These are phyloP conservation scores for Doris montereyensis DNA, from an alignment of 2,888 invertebrate genomes.

Conservation along the genomic window DNA sequence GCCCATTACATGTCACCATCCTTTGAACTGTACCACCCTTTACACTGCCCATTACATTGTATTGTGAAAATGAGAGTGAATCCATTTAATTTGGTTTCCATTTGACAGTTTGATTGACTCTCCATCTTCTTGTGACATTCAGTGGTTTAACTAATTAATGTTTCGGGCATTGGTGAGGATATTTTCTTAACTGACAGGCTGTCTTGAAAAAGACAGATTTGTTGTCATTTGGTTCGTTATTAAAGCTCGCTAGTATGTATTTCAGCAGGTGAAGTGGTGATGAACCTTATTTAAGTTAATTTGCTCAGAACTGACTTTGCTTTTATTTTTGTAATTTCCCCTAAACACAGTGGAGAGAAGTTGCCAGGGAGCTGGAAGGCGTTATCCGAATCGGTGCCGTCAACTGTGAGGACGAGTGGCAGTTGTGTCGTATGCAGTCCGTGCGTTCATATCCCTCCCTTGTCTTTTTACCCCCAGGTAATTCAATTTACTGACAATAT, in stretches of 20 bases:
- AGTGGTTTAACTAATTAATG: no score
- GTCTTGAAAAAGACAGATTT: no score
- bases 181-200: no score
- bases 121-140: no score
- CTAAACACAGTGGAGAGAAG: slow-evolving; percentile 80
- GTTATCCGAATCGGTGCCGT: slow-evolving; percentile 87
- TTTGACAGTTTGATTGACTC: no score
- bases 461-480: slow-evolving; percentile 78
- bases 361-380: slow-evolving; percentile 85
- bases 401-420: slow-evolving; percentile 89
- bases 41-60: no score
- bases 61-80: no score
- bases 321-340: background rate
- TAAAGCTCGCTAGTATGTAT: background rate
- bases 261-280: background rate
- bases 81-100: no score
- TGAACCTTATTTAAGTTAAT: background rate
- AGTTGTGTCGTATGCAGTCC: slow-evolving; percentile 82
- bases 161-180: no score
- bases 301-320: background rate
- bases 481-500: no score
- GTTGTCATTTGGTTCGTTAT: background rate
- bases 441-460: slow-evolving; percentile 85
- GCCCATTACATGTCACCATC: no score
- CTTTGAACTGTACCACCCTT: no score